phyloP scores from a whole-genome alignment of 2,797 vertebrate genomes.

The Enteromius fasciolatus region DNA sequence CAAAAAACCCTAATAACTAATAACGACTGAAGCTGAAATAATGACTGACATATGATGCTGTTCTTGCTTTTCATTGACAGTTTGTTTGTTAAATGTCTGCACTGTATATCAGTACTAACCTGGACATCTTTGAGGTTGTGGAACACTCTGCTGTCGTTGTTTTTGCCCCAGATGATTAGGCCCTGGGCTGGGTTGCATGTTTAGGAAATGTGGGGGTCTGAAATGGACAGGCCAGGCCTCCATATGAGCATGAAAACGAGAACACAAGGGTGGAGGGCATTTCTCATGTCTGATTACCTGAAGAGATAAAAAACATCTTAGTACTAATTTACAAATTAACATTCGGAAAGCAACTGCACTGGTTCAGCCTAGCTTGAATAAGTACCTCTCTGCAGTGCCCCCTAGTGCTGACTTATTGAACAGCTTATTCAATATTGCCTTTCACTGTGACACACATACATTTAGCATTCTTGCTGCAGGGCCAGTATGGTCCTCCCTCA shows the following conservation, averaged over 20 bases:
- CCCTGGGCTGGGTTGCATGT: conserved; percentile 51
- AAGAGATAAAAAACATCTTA: background rate
- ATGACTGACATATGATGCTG: background rate
- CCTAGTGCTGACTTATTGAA: conserved; percentile 64
- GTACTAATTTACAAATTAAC: background rate
- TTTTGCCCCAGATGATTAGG: conserved; percentile 55
- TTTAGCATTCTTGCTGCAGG: background rate
- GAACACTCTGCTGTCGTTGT: conserved; percentile 23
- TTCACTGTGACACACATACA: background rate
- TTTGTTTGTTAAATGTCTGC: background rate
- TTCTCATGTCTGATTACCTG: conserved; percentile 55
- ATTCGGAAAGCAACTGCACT: background rate
- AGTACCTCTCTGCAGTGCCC: conserved; percentile 63
- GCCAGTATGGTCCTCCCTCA: background rate
- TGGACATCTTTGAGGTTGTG: conserved; percentile 48
- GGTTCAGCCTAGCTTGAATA: background rate
- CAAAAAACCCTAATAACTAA: background rate
- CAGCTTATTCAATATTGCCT: background rate
- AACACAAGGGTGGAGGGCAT: conserved; percentile 58
- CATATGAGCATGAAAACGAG: conserved; percentile 75
- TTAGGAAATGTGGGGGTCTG: conserved; percentile 54
- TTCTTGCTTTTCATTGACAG: background rate
- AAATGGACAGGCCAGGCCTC: conserved; percentile 66
- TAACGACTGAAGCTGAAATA: background rate
- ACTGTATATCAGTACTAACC: conserved; percentile 61